Evolutionary conservation across 2,797 vertebrate genomes (phyloP).

Genomic region (Channallabes apus): DNA sequence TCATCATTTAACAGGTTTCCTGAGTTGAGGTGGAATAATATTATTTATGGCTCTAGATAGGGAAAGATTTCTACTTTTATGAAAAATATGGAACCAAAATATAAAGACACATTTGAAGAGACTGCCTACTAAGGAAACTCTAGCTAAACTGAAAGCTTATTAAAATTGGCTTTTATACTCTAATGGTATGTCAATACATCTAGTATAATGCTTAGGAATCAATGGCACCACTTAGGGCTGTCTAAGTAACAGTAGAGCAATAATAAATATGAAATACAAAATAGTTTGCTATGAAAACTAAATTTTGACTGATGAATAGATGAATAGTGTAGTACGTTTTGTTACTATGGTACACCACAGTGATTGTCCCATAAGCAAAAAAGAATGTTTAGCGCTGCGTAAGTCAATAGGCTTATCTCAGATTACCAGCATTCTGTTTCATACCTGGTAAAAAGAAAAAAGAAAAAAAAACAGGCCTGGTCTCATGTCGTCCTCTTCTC

Average conservation of each 20-base stretch:
- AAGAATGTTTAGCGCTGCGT: conserved; percentile 10
- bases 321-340: neutral
- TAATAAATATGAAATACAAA: neutral
- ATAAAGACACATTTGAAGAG: neutral
- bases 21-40: neutral
- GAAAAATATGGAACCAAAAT: neutral
- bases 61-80: neutral
- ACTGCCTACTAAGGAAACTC: neutral
- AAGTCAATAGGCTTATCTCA: conserved; percentile 30
- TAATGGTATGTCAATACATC: conserved; percentile 7
- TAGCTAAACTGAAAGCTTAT: neutral
- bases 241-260: neutral
- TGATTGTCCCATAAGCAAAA: conserved; percentile 26
- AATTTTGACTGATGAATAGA: neutral
- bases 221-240: neutral
- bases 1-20: neutral
- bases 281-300: neutral
- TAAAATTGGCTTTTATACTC: neutral
- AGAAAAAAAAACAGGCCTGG: neutral
- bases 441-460: conserved; percentile 6
- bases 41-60: neutral
- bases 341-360: conserved; percentile 12
- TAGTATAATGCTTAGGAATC: neutral
- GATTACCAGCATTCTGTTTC: conserved; percentile 19
- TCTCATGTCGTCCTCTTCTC: conserved; percentile 14